phyloP scores from a whole-genome alignment of 2,888 invertebrate species.

The Pteria penguin region DNA sequence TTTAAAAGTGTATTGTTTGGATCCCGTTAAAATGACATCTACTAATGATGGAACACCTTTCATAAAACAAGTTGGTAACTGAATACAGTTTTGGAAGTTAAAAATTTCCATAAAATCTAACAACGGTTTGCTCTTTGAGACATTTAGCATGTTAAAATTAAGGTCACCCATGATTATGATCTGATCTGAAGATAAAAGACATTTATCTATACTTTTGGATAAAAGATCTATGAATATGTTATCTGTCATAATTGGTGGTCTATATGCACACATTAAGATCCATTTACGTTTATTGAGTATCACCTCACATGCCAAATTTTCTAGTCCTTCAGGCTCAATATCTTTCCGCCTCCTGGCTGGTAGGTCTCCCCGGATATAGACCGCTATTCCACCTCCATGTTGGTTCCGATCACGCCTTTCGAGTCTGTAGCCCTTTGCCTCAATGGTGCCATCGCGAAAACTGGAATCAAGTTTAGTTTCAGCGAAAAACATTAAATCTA shows the following conservation, averaged over 20 bases:
- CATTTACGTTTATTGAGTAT: neutral
- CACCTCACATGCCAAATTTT: neutral
- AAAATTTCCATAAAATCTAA: neutral
- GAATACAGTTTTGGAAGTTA: neutral
- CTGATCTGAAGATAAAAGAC: neutral
- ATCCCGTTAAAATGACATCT: no score
- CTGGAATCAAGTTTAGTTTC: neutral
- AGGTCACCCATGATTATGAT: constrained; percentile 12
- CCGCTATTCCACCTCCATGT: neutral
- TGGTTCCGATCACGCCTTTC: neutral
- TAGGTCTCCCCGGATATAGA: neutral
- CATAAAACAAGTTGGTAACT: no score
- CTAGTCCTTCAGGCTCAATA: neutral
- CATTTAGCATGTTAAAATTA: neutral
- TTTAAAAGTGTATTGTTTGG: no score
- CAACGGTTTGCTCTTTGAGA: neutral
- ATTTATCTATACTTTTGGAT: neutral
- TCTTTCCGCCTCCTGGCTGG: neutral
- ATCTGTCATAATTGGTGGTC: neutral
- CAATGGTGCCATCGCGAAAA: neutral
- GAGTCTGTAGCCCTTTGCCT: neutral
- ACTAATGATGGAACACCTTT: no score
- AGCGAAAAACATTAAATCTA: neutral
- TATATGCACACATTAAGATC: neutral
- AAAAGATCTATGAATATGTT: neutral